Base-by-base conservation (phyloP, 2,797 vertebrate species). In the Pipistrellus pipistrellus region DNA sequence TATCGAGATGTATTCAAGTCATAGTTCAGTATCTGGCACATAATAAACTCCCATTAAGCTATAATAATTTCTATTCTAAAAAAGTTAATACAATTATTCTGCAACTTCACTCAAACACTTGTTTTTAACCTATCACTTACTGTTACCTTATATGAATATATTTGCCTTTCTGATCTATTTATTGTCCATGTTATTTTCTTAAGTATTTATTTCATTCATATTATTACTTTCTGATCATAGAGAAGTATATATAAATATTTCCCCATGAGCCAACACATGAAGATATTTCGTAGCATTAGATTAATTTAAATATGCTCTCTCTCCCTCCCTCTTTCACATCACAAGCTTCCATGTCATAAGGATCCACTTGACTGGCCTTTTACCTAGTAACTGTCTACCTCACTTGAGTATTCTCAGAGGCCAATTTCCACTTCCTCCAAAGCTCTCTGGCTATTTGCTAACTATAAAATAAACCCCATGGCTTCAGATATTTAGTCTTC, bases 401-500 rank as follows among this genome's bases (percentile, higher is more conserved):
- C 51, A 17, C 3, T 11, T 15, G 6, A 44, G 2, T 32, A 8
- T 59, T 35, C 13, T n/a, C 30, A 76, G 4, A 64, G 20, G 18
- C 27, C 9, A 20, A 46, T 90, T 51, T 46, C 35, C 3, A 71
- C 18, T 76, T 76, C 9, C 15, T 81, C 20, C 6, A n/a, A 90
- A 30, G 38, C 3, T 66, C 27, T 35, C 13, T 44, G 46, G 11
- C 15, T n/a, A 1, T 57, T 69, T 68, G 9, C 8, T 32, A 48
- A 53, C 5, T 7, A 23, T 30, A 27, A 72, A 81, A 44, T 46
- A 69, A 66, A 68, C 7, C 4, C 46, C 8, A 3, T 8, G 11
- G 3, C 6, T 41, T 38, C 38, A 11, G 1, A 27, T 18, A 4
- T 38, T 8, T 0, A 2, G 27, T 10, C 25, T 20, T 51, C 11